phyloP scores from a whole-genome alignment of 1,140 invertebrate genomes.

The Drosophila bocqueti region DNA sequence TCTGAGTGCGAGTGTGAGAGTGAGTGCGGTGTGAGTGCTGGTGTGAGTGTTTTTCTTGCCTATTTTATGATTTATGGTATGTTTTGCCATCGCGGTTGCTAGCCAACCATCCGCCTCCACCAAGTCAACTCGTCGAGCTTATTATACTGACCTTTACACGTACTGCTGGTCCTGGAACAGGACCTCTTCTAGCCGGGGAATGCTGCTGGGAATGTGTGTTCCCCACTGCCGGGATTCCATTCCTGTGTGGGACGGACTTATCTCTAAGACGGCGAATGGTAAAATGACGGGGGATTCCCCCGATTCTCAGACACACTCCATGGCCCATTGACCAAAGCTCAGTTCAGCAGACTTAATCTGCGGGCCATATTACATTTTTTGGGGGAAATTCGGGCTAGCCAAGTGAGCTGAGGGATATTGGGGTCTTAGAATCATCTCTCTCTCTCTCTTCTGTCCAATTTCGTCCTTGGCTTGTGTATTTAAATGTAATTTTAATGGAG shows the following conservation, averaged over 20 bases:
- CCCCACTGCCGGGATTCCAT: neutral
- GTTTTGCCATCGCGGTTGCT: constrained; percentile 49
- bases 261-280: constrained; percentile 15
- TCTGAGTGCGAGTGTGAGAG: neutral
- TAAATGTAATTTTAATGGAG: constrained; percentile 13
- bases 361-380: constrained; percentile 30
- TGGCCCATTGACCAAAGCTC: constrained; percentile 37
- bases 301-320: constrained; percentile 23
- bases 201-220: neutral
- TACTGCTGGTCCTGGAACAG: constrained; percentile 6
- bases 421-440: neutral
- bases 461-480: neutral
- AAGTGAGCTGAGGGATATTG: constrained; percentile 12
- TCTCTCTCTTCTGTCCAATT: neutral
- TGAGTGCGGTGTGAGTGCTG: neutral
- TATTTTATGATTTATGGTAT: constrained; percentile 82
- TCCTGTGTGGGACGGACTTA: constrained; percentile 11
- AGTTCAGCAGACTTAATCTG: constrained; percentile 45
- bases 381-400: neutral
- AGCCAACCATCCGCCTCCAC: constrained; percentile 41
- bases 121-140: constrained; percentile 53
- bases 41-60: constrained; percentile 52
- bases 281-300: neutral
- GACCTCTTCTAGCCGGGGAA: neutral
- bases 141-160: constrained; percentile 73